Conservation (phyloP, 1,140 invertebrate species). For the Zaprionus ornatus region DNA sequence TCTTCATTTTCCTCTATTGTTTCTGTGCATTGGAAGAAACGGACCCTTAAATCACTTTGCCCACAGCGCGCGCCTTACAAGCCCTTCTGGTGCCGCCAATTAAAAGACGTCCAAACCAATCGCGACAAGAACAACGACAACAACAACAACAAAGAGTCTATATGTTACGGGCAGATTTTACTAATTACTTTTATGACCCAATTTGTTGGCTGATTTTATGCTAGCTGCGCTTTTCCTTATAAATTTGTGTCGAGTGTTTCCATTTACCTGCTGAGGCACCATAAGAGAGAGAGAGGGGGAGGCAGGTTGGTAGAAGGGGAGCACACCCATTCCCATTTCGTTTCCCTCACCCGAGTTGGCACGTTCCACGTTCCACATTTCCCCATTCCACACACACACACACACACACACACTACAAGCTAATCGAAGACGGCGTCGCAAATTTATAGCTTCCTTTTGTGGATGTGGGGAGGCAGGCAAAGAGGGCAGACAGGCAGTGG, state of each 20-base stretch:
- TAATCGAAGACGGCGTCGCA: conserved; percentile 65
- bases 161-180: conserved; percentile 58
- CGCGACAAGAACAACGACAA: conserved; percentile 14
- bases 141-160: background rate
- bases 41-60: background rate
- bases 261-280: conserved; percentile 39
- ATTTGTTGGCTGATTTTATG: conserved; percentile 56
- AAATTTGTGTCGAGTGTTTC: conserved; percentile 55
- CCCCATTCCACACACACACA: conserved; percentile 33
- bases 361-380: conserved; percentile 23
- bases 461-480: background rate
- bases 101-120: conserved; percentile 35
- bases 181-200: conserved; percentile 81
- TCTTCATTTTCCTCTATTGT: background rate
- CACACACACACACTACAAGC: conserved; percentile 12
- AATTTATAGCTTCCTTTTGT: conserved; percentile 67
- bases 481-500: background rate
- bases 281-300: background rate
- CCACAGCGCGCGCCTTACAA: conserved; percentile 6
- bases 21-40: background rate
- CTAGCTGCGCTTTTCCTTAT: conserved; percentile 62
- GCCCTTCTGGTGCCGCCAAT: conserved; percentile 17
- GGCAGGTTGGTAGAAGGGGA: background rate
- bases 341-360: background rate
- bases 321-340: conserved; percentile 8